These are phyloP conservation scores for Leptura quadrifasciata DNA, from an alignment of 2,888 invertebrate genomes.

Conservation along the genomic window DNA sequence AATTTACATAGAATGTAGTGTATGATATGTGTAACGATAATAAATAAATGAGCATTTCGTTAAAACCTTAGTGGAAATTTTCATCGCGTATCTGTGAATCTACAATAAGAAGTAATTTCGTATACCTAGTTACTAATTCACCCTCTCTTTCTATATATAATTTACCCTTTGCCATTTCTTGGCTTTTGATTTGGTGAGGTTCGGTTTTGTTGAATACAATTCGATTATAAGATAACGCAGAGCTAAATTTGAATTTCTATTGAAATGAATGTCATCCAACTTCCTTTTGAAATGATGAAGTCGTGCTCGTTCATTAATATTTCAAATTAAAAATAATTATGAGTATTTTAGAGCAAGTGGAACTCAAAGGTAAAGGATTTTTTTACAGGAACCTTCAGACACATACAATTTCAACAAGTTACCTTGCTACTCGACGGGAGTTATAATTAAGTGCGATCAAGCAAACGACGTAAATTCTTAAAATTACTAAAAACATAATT, in stretches of 20 bases:
- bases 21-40: background rate
- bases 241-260: constrained; percentile 62
- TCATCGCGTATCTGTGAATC: constrained; percentile 15
- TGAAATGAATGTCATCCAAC: constrained; percentile 59
- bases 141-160: constrained; percentile 59
- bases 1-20: background rate
- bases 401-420: constrained; percentile 14
- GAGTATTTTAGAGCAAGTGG: background rate
- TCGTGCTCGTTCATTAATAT: constrained; percentile 59
- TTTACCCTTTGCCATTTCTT: constrained; percentile 64
- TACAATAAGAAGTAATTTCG: constrained; percentile 51
- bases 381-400: background rate
- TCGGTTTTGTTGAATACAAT: constrained; percentile 59
- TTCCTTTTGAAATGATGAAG: constrained; percentile 54
- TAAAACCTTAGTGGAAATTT: constrained; percentile 21
- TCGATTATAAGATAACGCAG: constrained; percentile 62
- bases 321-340: constrained; percentile 29
- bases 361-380: constrained; percentile 18
- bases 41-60: constrained; percentile 11
- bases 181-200: constrained; percentile 57
- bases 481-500: constrained; percentile 18
- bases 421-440: constrained; percentile 2
- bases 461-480: constrained; percentile 14
- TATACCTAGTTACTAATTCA: constrained; percentile 53
- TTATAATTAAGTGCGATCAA: constrained; percentile 20